Conservation (phyloP, 2,888 invertebrate genomes). For the Pollenia labialis region DNA sequence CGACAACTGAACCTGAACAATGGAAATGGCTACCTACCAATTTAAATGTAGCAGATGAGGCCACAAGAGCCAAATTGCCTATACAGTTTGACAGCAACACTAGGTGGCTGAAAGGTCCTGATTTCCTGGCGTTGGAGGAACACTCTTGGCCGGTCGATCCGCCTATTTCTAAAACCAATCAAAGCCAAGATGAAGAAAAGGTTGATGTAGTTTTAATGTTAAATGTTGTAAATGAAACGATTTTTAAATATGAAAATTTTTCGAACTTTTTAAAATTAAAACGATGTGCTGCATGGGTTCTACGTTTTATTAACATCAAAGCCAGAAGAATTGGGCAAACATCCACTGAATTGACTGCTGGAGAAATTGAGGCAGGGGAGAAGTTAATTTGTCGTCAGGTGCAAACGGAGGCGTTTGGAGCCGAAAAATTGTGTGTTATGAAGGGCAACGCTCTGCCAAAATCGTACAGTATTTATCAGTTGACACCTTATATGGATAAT, state of each 20-base stretch:
- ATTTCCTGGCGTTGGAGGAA: slow-evolving; percentile 30
- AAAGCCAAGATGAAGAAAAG: slow-evolving; percentile 9
- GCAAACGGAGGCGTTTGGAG: neutral
- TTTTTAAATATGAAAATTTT: neutral
- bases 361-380: slow-evolving; percentile 45
- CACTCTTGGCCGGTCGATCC: slow-evolving; percentile 18
- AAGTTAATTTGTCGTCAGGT: slow-evolving; percentile 47
- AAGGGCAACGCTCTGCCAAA: slow-evolving; percentile 3
- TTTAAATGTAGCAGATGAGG: slow-evolving; percentile 59
- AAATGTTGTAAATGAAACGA: neutral
- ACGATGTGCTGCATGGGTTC: slow-evolving; percentile 32
- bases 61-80: slow-evolving; percentile 29
- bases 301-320: slow-evolving; percentile 15
- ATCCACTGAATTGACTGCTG: slow-evolving; percentile 43
- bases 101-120: slow-evolving; percentile 50
- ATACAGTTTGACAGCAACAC: neutral
- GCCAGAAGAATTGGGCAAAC: neutral
- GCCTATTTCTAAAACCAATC: neutral
- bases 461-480: slow-evolving; percentile 27
- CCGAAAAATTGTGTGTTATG: neutral
- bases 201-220: neutral
- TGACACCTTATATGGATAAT: slow-evolving; percentile 39
- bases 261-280: slow-evolving; percentile 26
- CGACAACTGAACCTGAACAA: neutral
- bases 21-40: slow-evolving; percentile 72